Evolutionary conservation across 2,888 invertebrate species (phyloP).

Genomic region (Allolobophora icterica): DNA sequence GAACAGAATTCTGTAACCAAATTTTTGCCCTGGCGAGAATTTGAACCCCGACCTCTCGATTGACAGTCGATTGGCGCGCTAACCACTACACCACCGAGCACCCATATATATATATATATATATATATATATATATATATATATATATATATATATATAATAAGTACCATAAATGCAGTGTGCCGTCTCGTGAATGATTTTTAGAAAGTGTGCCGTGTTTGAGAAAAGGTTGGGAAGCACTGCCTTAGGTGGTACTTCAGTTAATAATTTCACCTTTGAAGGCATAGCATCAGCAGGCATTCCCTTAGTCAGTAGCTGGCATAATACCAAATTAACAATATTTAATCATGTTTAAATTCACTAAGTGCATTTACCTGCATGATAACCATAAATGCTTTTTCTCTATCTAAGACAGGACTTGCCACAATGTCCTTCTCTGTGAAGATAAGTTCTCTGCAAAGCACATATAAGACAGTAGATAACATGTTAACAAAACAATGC

Average conservation of each 20-base stretch:
- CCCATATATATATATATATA: no score
- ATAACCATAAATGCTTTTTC: neutral
- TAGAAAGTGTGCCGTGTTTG: no score
- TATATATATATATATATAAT: no score
- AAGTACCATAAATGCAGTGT: no score
- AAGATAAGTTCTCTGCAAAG: slow-evolving; percentile 4
- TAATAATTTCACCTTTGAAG: neutral
- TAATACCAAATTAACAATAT: neutral
- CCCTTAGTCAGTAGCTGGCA: neutral
- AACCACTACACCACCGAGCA: no score
- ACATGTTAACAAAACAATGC: neutral
- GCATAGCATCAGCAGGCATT: neutral
- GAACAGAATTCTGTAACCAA: no score
- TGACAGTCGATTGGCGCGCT: no score
- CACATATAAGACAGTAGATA: neutral
- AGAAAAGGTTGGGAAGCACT: no score
- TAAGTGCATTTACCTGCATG: neutral
- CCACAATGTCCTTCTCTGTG: slow-evolving; percentile 14
- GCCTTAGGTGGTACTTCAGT: neutral
- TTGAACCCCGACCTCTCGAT: no score
- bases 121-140: no score
- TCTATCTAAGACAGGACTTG: neutral
- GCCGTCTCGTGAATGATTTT: no score
- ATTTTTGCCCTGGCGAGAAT: no score
- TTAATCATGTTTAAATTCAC: neutral